Evolutionary conservation across 2,888 invertebrate species (phyloP), one percentile per base, ranked within the genome.

Genomic region (Boloria selene): DNA sequence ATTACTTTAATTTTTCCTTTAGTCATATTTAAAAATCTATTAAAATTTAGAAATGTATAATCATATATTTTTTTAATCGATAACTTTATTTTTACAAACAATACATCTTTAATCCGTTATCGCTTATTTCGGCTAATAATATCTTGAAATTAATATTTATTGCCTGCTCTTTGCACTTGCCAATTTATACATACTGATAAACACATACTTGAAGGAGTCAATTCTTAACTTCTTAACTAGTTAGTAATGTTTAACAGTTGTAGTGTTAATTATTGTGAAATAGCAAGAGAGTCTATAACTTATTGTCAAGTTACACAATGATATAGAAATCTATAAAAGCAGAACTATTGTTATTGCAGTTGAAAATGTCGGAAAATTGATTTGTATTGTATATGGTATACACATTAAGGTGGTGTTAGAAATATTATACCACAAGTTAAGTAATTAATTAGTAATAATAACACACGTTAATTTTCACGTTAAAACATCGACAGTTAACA

Each of bases 211-310:
- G 17, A 10, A n/a, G 10, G 50, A 64, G 17, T 45, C 45, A 31
- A 52, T 64, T n/a, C 47, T 17, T 54, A 26, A 13, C 38, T 67
- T 61, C 65, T 17, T 56, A 49, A 64, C 56, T 54, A 22, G 58
- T 69, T 64, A 69, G 64, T 59, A 17, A 47, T 59, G 55, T 53
- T 69, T 67, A 67, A 58, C 59, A 51, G 17, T 18, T 44, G 18
- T 42, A 42, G 53, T 64, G 69, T 51, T 69, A 69, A 67, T 67
- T 61, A 64, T 31, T 61, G 61, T 67, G 45, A 67, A 67, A 60
- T 63, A 62, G 64, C 26, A 54, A 17, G 56, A 60, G 55, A 63
- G 14, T 13, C 31, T 6, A 31, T 31, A 31, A 38, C 31, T 38
- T 59, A 49, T 16, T 59, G 31, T 49, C n/a, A 26, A 44, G 44